Base-by-base conservation (phyloP, 1,140 invertebrate species). In the Meloidogyne exigua region DNA sequence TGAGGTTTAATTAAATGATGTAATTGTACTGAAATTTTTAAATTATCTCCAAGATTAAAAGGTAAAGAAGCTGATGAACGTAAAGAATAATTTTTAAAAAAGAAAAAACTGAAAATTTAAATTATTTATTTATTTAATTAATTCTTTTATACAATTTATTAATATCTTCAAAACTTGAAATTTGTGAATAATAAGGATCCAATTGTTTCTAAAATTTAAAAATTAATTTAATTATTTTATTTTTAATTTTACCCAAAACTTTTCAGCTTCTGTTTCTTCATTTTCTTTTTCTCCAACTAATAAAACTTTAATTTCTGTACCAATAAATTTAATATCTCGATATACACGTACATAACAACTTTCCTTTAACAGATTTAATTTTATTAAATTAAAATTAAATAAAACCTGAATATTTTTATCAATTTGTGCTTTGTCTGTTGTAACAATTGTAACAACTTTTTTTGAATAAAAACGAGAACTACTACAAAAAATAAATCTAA, bases 1-100 rank as follows among this genome's bases (percentile, higher is more conserved):
- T 83, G 73, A n/a, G 82, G 44, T 28, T 70, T 77, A 57, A 80
- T 80, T 67, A 80, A 63, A 70, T 70, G 28, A 66, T 83, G 83
- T 7, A 82, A 39, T 23, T 67, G 76, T 10, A 80, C 79, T 10
- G 79, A 64, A 32, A 80, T 72, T 69, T 82, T 76, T 13, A 80
- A 28, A n/a, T 69, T 73, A 21, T 78, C 21, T 9, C 80, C 79
- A 66, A 80, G 26, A 11, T 72, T 39, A 28, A 80, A 82, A 21
- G 81, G 79, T 18, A 80, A 26, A 9, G 81, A 67, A 44, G 67
- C 68, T 12, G 76, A 72, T 4, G 79, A n/a, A 10, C 79, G 81
- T 2, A 77, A 62, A 21, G 78, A 18, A 49, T 65, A 79, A 62
- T 79, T 66, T 36, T 79, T 79, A 11, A 49, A 36, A 7, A n/a